Conservation (phyloP, 2,797 vertebrate species). For the Phoxinus dragarum region DNA sequence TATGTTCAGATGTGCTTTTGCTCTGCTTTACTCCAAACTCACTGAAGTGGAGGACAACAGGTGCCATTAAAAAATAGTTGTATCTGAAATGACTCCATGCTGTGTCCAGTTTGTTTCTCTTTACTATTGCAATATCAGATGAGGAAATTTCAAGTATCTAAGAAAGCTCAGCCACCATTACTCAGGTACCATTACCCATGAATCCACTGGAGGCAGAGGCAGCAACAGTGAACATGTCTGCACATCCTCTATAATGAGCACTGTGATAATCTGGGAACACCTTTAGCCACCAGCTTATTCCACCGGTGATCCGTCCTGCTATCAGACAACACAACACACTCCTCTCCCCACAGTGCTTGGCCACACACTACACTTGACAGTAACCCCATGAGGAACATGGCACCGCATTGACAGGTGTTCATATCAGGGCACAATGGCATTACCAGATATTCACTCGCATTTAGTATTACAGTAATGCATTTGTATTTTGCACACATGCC, state of each 20-base stretch:
- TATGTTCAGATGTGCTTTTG: too few relatives aligned
- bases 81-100: background rate
- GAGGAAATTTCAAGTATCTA: conserved; percentile 5
- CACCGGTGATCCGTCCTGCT: background rate
- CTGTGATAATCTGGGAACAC: conserved; percentile 22
- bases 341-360: conserved; percentile 8
- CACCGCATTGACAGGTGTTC: conserved; percentile 9
- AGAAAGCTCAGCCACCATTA: background rate
- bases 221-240: conserved; percentile 6
- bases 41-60: too few relatives aligned
- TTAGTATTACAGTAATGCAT: background rate
- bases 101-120: conserved; percentile 3
- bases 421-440: background rate
- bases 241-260: conserved; percentile 22
- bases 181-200: background rate
- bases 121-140: conserved; percentile 6
- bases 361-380: conserved; percentile 14
- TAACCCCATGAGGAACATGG: conserved; percentile 18
- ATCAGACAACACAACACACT: background rate
- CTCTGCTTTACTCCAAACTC: too few relatives aligned
- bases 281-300: conserved; percentile 27
- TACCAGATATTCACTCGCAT: background rate
- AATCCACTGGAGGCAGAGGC: conserved; percentile 7
- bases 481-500: background rate
- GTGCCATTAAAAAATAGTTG: background rate